Evolutionary conservation across 2,797 vertebrate species (phyloP), one percentile per base, ranked within the genome.

Genomic region (Siniperca undulata): DNA sequence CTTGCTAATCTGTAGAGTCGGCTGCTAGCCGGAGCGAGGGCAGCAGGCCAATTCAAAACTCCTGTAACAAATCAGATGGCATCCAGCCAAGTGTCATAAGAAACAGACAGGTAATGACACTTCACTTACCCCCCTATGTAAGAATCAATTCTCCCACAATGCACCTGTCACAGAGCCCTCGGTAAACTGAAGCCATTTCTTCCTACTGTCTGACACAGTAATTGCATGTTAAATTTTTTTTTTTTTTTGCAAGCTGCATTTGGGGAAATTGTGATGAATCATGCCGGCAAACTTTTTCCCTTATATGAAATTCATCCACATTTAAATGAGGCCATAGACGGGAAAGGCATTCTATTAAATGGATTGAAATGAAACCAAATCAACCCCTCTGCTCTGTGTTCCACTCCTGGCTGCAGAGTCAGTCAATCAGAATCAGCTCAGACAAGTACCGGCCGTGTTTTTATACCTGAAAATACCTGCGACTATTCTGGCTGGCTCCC

Each of bases 71-170:
- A 98, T 97, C 97, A 96, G 95, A 96, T 96, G 96, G 97, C 97
- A 97, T 96, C 96, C 96, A 96, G 94, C 96, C 96, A 96, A 96
- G 97, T 98, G 97, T 97, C 97, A 98, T 94, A 95, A 97, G 97
- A 97, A 96, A 96, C 95, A 97, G 97, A 97, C 96, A 96, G 95
- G 96, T 97, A 97, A 98, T 98, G 97, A 98, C 97, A 98, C 97
- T 97, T 98, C 97, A 97, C 97, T 97, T 97, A 97, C 97, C 97
- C 97, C 95, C 95, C 95, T 95, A 93, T 94, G 96, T 95, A 97
- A 96, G 97, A 97, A 97, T 98, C 98, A 97, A 96, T 98, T 97
- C 96, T 97, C 96, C 97, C 96, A 97, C 97, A 98, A 98, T 98
- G 97, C 97, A 97, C 97, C 97, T 97, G 97, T 99, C 97, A 99